Base-by-base conservation (phyloP, 37 sponge, comb jelly and placozoan genomes). In the Crambe crambe region DNA sequence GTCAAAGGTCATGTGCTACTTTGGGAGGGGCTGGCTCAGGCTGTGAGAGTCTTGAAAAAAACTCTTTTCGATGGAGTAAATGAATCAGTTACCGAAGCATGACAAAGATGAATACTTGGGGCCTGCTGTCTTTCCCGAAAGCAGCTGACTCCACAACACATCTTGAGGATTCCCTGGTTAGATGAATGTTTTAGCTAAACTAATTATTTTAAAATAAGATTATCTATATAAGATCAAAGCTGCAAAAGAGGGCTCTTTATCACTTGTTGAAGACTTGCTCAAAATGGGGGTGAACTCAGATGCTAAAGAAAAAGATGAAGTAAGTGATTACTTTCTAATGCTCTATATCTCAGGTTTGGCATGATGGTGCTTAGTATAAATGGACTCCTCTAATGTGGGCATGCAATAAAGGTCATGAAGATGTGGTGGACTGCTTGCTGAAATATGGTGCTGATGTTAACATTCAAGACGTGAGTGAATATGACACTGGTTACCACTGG, bases 331-430 rank as follows among this genome's bases (percentile, higher is more conserved):
- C 9, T 51, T 51, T 15, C 15, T 18, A 51, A 18, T 15, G 15
- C 54, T 18, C 54, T 9, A 9, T 18, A 51, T 51, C 15, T 18
- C 15, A 51, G 15, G 9, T 51, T 15, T 15, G 15, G 9, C 54
- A 18, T 15, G 15, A 18, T 9, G 9, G 15, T 51, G 9, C 54
- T 18, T 58, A 58, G 59, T 58, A 58, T 12, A 26, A 26, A 2
- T 58, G 59, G 59, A 58, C 59, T 58, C 26, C 59, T 58, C 21
- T 58, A 26, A 18, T 58, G 59, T 58, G 59, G 59, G 59, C 59
- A 58, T 58, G 59, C 25, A 3, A 58, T 23, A 58, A 58, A 26
- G 21, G 21, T 26, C 59, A 58, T 58, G 59, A 3, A 4, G 59
- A 58, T 23, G 21, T 58, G 21, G 59, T 58, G 17, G 20, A 58